Evolutionary conservation across 2,888 invertebrate genomes (phyloP).

Genomic region (Hirtodrosophila duncani): DNA sequence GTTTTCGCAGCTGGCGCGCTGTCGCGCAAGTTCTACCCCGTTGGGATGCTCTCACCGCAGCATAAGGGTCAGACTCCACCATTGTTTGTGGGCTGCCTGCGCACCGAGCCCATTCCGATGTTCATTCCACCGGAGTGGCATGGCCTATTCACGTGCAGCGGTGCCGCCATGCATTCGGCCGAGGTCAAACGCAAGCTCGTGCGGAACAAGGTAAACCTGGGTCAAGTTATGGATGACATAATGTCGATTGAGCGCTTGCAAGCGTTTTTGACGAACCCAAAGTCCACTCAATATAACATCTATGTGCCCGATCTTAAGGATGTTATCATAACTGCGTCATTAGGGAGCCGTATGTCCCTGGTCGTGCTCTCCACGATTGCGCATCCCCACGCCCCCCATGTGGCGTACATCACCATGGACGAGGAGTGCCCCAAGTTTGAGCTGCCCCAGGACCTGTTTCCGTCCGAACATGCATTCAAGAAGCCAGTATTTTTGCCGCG

Average conservation of each 20-base stretch:
- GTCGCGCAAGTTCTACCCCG: slow-evolving; percentile 24
- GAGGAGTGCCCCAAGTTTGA: slow-evolving; percentile 1
- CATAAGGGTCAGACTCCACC: slow-evolving; percentile 27
- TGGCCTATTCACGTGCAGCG: neutral
- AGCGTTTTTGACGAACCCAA: neutral
- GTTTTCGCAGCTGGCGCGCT: slow-evolving; percentile 22
- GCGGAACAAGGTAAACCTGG: neutral
- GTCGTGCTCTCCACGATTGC: slow-evolving; percentile 7
- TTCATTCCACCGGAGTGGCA: neutral
- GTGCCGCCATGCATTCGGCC: neutral
- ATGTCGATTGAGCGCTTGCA: neutral
- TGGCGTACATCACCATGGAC: neutral
- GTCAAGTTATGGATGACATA: neutral
- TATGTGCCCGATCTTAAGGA: slow-evolving; percentile 20
- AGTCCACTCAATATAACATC: neutral
- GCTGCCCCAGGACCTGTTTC: slow-evolving; percentile 4
- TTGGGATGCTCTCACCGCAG: neutral
- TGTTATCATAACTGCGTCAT: neutral
- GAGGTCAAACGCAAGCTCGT: neutral
- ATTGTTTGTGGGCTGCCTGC: slow-evolving; percentile 28
- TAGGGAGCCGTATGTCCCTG: neutral
- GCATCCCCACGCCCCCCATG: slow-evolving; percentile 2
- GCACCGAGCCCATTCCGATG: neutral
- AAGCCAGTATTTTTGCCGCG: slow-evolving; percentile 9
- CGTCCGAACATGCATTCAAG: accelerated